These are phyloP conservation scores for Lutjanus erythropterus DNA, from an alignment of 2,113 vertebrate genomes.

Conservation along the genomic window DNA sequence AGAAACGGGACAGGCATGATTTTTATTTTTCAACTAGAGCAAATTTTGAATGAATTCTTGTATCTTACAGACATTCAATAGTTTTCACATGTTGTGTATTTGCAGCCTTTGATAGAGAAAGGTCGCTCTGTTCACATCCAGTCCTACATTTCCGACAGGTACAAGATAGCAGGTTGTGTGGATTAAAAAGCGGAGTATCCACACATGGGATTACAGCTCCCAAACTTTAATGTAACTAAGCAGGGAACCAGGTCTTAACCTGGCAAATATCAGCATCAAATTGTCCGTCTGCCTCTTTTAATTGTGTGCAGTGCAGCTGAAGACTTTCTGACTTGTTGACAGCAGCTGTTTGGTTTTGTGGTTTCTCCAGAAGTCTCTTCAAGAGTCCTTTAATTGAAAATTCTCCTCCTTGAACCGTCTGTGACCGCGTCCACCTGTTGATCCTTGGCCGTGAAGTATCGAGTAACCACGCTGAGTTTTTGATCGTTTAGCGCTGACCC, in stretches of 20 bases:
- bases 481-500: constrained; percentile 30
- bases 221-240: not conserved
- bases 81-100: too few species aligned
- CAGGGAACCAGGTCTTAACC: not conserved
- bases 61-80: too few species aligned
- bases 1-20: not conserved
- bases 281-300: too few species aligned
- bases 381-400: constrained; percentile 40
- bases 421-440: constrained; percentile 36
- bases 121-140: too few species aligned
- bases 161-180: too few species aligned
- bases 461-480: not conserved
- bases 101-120: too few species aligned
- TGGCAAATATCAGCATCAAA: not conserved
- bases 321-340: not conserved
- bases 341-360: constrained; percentile 6
- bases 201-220: too few species aligned
- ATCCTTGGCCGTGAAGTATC: not conserved
- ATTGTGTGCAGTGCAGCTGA: not conserved
- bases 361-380: not conserved
- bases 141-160: too few species aligned
- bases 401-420: not conserved
- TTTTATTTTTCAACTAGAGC: not conserved
- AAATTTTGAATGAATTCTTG: too few species aligned
- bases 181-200: too few species aligned